phyloP scores from a whole-genome alignment of 64 coral and sea anemone species.

The Montipora capricornis region DNA sequence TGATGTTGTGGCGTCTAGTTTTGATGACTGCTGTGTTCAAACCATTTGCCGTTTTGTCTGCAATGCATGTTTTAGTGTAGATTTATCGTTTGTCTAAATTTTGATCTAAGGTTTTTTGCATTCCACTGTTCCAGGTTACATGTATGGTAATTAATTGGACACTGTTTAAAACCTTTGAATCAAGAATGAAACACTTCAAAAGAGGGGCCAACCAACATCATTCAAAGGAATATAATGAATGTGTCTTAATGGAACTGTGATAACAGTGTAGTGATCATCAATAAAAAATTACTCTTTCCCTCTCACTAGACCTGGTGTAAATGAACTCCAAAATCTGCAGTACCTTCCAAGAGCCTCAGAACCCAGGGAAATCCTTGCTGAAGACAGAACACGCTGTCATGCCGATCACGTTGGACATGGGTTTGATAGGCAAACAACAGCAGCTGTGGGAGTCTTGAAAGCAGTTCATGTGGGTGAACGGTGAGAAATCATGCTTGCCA shows the following conservation, averaged over 20 bases:
- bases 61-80: too few species aligned
- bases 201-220: too few species aligned
- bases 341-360: constrained; percentile 93
- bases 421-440: constrained; percentile 95
- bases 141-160: too few species aligned
- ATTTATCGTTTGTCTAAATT: too few species aligned
- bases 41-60: too few species aligned
- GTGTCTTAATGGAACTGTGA: neutral
- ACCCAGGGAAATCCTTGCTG: constrained; percentile 87
- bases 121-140: too few species aligned
- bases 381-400: constrained; percentile 97
- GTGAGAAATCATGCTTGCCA: constrained; percentile 46
- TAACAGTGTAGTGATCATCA: neutral
- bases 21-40: too few species aligned
- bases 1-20: too few species aligned
- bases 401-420: constrained; percentile 99
- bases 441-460: constrained; percentile 96
- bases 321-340: constrained; percentile 98
- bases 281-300: neutral
- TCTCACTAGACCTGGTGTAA: constrained; percentile 78
- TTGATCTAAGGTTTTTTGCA: too few species aligned
- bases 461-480: constrained; percentile 90
- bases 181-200: too few species aligned
- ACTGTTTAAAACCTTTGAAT: too few species aligned
- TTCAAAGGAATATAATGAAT: too few species aligned